Percentiles rank a stretch among this genome's conserved stretches.
Conservation (phyloP, 2,888 invertebrate species). For the Drosophila neutralis region DNA sequence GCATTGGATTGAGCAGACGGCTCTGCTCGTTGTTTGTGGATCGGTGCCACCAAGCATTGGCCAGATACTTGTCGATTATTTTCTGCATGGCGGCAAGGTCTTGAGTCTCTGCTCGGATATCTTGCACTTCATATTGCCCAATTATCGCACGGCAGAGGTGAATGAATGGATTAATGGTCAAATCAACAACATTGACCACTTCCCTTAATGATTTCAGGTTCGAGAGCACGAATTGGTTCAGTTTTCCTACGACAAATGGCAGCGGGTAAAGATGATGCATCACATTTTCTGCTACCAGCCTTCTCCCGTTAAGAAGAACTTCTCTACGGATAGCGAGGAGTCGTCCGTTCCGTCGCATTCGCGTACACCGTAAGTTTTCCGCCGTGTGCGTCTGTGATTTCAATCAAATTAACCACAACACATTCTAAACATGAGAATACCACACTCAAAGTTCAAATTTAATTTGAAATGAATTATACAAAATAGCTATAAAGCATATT, state of each 20-base stretch:
- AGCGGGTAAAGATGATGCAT: constrained; percentile 93
- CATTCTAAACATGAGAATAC: constrained; percentile 14
- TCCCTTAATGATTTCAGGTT: constrained; percentile 85
- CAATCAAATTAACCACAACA: not conserved
- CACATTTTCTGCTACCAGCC: constrained; percentile 95
- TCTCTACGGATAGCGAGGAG: constrained; percentile 91
- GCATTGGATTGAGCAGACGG: constrained; percentile 87
- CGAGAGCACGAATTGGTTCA: constrained; percentile 93
- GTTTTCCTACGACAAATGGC: constrained; percentile 93
- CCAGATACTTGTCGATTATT: constrained; percentile 89
- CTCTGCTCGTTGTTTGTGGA: constrained; percentile 91
- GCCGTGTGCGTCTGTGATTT: not conserved
- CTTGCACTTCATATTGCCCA: constrained; percentile 90
- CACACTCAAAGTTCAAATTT: not conserved
- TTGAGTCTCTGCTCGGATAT: constrained; percentile 93
- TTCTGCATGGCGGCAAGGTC: constrained; percentile 90
- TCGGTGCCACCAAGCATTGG: constrained; percentile 89
- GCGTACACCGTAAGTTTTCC: constrained; percentile 84
- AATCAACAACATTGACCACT: not conserved
- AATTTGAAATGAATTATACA: not conserved
- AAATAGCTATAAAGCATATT: not conserved
- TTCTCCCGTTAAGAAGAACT: constrained; percentile 92
- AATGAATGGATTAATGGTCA: constrained; percentile 13
- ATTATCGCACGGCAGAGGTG: constrained; percentile 93
- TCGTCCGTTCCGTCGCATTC: constrained; percentile 82